These are phyloP conservation scores for Alexandromys fortis DNA, from an alignment of 2,113 vertebrate species.

Conservation along the genomic window DNA sequence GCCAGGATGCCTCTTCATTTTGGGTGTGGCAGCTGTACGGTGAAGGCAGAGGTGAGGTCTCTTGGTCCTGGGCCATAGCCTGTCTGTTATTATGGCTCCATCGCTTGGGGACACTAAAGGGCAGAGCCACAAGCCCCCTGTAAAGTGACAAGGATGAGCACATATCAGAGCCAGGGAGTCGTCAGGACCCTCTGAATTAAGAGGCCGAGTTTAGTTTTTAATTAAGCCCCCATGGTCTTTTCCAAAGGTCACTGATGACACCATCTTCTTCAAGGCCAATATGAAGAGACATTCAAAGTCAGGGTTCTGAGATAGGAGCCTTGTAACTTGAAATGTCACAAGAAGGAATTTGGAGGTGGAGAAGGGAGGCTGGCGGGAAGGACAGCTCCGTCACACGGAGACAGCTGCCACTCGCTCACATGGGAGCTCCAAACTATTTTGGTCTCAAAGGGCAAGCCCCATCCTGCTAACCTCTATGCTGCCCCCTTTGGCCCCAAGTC, in stretches of 20 bases:
- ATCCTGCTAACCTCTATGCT: background rate
- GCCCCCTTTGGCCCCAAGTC: background rate
- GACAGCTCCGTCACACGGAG: constrained; percentile 39
- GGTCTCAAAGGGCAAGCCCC: background rate
- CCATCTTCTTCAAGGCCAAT: constrained; percentile 82
- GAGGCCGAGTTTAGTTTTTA: constrained; percentile 85
- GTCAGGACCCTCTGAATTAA: constrained; percentile 81
- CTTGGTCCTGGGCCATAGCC: background rate
- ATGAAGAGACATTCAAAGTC: constrained; percentile 83
- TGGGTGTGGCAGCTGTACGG: too few species aligned
- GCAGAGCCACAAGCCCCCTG: constrained; percentile 53
- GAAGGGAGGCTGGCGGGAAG: constrained; percentile 42
- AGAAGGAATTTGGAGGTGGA: constrained; percentile 68
- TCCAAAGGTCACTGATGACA: constrained; percentile 87
- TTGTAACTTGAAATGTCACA: constrained; percentile 77
- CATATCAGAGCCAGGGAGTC: constrained; percentile 74
- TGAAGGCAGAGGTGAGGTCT: background rate
- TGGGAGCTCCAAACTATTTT: background rate
- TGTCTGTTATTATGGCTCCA: constrained; percentile 40
- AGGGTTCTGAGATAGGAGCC: constrained; percentile 82
- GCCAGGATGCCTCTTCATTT: background rate
- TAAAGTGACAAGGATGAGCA: constrained; percentile 78
- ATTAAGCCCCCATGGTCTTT: constrained; percentile 88
- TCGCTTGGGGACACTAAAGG: background rate
- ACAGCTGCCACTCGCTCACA: background rate